Evolutionary conservation across 2,888 invertebrate genomes (phyloP), one percentile per base, ranked within the genome.

Genomic region (Synanthedon andrenaeformis): DNA sequence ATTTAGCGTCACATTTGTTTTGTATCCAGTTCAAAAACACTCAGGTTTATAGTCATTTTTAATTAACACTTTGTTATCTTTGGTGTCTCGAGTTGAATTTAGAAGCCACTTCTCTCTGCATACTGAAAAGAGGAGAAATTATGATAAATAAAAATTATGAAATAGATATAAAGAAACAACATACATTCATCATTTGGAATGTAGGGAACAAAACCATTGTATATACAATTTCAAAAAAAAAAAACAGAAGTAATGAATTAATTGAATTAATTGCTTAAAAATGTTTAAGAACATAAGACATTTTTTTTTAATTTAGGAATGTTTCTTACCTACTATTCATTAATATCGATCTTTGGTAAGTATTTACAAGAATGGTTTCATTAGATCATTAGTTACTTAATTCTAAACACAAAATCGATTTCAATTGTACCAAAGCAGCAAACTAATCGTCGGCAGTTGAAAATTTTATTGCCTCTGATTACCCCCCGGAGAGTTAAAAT

Each of bases 21-120:
- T 55, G 65, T 63, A 60, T 61, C 62, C 51, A 59, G 58, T 55
- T 68, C 63, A 72, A 62, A 60, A 57, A 68, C 72, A 79, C 85
- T 84, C 69, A 86, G 74, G 72, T 86, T 86, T 71, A 85, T 86
- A 76, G 85, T 87, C 86, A 86, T 83, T 73, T 58, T 57, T 56
- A 56, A n/a, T 65, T 61, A 10, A 65, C 69, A 54, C 55, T 41
- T 23, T 72, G 76, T 67, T 77, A 77, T 72, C 76, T 79, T 62
- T 5, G 17, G 60, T 66, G 58, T 54, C 63, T 52, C 58, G 62
- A 6, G 55, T 57, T 49, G 56, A 17, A n/a, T 35, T 51, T 41
- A 10, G 28, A 51, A 12, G 12, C 28, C 14, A 28, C 13, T 13
- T 51, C 35, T 28, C 13, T 49, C 35, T 51, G 53, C 51, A 84